Evolutionary conservation across 1,140 invertebrate species (phyloP).

Genomic region (Pseudobourletiella spinata): DNA sequence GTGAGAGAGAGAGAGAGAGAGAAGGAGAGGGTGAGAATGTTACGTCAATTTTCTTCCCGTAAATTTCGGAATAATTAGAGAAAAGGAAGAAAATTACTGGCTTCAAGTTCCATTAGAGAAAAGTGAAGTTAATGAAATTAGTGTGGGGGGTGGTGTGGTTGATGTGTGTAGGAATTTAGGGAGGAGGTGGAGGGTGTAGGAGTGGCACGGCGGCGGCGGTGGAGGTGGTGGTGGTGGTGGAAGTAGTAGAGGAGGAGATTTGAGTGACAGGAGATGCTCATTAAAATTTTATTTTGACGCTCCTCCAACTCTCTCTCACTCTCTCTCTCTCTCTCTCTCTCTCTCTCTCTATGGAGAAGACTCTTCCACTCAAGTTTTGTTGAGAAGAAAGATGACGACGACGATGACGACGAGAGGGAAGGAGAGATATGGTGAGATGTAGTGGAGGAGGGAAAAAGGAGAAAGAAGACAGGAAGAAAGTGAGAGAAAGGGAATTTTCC

Average conservation of each 20-base stretch:
- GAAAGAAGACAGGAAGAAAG: too few relatives aligned
- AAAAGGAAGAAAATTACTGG: background rate
- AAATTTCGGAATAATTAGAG: background rate
- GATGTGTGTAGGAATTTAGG: too few relatives aligned
- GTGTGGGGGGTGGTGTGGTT: background rate
- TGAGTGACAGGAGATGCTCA: slow-evolving; percentile 14
- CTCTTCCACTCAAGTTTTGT: too few relatives aligned
- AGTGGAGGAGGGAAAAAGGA: too few relatives aligned
- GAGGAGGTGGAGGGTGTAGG: background rate
- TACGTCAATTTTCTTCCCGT: background rate
- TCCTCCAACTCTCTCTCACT: too few relatives aligned
- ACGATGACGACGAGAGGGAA: background rate
- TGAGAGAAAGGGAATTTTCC: too few relatives aligned
- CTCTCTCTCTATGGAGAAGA: too few relatives aligned
- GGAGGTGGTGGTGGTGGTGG: too few relatives aligned
- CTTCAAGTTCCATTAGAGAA: slow-evolving; percentile 14
- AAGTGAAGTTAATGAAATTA: slow-evolving; percentile 27
- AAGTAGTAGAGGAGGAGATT: background rate
- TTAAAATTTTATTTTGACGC: slow-evolving; percentile 22
- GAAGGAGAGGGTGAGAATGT: background rate
- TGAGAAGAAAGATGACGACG: background rate
- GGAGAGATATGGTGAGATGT: background rate
- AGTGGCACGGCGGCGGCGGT: background rate
- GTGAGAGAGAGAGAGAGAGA: background rate
- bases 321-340: too few relatives aligned